These are phyloP conservation scores for Endotricha flammealis DNA, from an alignment of 2,888 invertebrate genomes.

Conservation along the genomic window DNA sequence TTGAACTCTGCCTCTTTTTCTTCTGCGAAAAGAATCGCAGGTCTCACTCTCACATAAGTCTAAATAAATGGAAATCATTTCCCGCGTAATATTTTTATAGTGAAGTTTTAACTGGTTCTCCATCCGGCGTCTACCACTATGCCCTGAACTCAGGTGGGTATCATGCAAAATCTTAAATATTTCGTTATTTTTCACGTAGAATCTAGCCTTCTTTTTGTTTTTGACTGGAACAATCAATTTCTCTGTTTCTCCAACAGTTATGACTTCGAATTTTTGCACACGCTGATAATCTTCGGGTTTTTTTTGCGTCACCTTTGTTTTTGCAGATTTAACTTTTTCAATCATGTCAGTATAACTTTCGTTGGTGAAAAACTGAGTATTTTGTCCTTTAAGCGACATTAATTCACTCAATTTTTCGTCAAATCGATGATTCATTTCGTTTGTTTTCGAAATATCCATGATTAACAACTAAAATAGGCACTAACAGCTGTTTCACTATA, in stretches of 20 bases:
- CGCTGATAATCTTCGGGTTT: slow-evolving; percentile 11
- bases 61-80: slow-evolving; percentile 25
- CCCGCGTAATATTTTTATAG: slow-evolving; percentile 25
- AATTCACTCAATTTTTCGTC: slow-evolving; percentile 6
- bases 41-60: slow-evolving; percentile 27
- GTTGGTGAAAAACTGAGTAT: slow-evolving; percentile 17
- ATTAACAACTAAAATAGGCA: neutral
- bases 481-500: too few relatives aligned
- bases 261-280: slow-evolving; percentile 10
- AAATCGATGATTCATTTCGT: slow-evolving; percentile 2
- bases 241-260: slow-evolving; percentile 10
- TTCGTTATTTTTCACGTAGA: slow-evolving; percentile 1
- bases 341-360: slow-evolving; percentile 13
- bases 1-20: slow-evolving; percentile 28
- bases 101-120: slow-evolving; percentile 20
- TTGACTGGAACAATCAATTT: slow-evolving; percentile 11
- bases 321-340: slow-evolving; percentile 13
- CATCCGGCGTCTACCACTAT: slow-evolving; percentile 29
- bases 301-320: slow-evolving; percentile 4
- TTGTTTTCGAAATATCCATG: neutral
- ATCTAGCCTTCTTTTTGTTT: slow-evolving; percentile 6
- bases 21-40: slow-evolving; percentile 22
- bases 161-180: slow-evolving; percentile 9
- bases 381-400: slow-evolving; percentile 14
- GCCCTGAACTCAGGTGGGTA: slow-evolving; percentile 26